Evolutionary conservation across 2,888 invertebrate genomes (phyloP), one percentile per base, ranked within the genome.

Genomic region (Lasius platythorax): DNA sequence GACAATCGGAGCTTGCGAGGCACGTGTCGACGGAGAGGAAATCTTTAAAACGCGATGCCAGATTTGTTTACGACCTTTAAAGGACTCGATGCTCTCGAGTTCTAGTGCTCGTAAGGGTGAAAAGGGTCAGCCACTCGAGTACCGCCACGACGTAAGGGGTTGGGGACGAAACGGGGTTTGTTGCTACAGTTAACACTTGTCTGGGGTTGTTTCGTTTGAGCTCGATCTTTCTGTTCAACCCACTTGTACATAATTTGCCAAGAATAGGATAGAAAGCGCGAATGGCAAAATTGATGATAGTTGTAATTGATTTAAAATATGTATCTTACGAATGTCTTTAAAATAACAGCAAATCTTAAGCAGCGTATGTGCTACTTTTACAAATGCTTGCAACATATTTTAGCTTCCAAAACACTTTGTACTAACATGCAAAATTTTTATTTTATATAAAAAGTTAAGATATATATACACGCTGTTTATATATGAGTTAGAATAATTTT

Each of bases 121-220:
- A 90, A 87, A 89, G 90, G 90, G 90, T 85, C 84, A 88, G 72
- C 85, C 85, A 79, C 58, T 28, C 84, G 84, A 83, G 84, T 84
- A 82, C 83, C 83, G 83, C 75, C 87, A 82, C 84, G 83, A 68
- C 73, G 61, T 61, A 91, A 91, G 87, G 91, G 92, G 89, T 91
- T 85, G 87, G 82, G 87, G 86, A 88, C 87, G 91, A 90, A 91
- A 88, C 88, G 86, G 89, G 89, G 90, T 91, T 90, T 91, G 92
- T 92, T 92, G 91, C 91, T 87, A 91, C 90, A 91, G 92, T 92
- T 93, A 93, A 92, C 93, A 92, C 92, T 93, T 92, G 89, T 91
- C 88, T 86, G 89, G 90, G 89, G 89, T 91, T 87, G 87, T 86
- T 82, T 87, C 58, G 79, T 70, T 84, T 84, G 79, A 23, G 79